phyloP scores from a whole-genome alignment of 2,797 vertebrate genomes.

The Anabacerthia variegaticeps region DNA sequence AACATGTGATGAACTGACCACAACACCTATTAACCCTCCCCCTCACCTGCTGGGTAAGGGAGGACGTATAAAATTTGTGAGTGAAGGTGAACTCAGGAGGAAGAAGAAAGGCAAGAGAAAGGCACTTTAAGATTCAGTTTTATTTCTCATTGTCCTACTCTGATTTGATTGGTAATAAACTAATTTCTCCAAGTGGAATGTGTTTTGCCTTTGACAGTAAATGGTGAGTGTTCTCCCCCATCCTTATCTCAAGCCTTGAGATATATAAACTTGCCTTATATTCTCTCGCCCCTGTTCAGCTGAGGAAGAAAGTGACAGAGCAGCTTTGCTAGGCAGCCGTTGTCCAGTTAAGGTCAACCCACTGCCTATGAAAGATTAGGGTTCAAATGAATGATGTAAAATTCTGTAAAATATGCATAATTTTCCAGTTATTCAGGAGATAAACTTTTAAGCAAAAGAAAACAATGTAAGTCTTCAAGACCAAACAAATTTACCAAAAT shows the following conservation, averaged over 20 bases:
- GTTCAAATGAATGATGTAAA: background rate
- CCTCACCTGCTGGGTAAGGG: no score
- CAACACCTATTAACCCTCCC: accelerated
- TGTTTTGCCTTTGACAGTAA: background rate
- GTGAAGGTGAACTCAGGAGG: background rate
- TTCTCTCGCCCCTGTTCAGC: background rate
- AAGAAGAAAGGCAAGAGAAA: background rate
- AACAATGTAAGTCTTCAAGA: background rate
- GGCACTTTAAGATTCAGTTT: background rate
- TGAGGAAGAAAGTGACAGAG: background rate
- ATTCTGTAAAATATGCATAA: background rate
- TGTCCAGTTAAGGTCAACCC: background rate
- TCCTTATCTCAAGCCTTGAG: no score
- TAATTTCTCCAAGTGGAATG: background rate
- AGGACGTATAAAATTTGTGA: background rate
- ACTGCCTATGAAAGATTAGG: background rate
- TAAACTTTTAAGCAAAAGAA: no score
- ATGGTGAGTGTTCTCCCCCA: background rate
- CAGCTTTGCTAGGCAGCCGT: background rate
- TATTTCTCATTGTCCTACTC: background rate
- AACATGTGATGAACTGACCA: background rate
- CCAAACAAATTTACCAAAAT: background rate
- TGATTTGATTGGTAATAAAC: background rate
- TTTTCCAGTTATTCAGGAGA: background rate
- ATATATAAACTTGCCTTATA: background rate